Percentiles rank a stretch among this genome's conserved stretches.
phyloP scores from a whole-genome alignment of 2,113 vertebrate genomes.

The Rostratula benghalensis region DNA sequence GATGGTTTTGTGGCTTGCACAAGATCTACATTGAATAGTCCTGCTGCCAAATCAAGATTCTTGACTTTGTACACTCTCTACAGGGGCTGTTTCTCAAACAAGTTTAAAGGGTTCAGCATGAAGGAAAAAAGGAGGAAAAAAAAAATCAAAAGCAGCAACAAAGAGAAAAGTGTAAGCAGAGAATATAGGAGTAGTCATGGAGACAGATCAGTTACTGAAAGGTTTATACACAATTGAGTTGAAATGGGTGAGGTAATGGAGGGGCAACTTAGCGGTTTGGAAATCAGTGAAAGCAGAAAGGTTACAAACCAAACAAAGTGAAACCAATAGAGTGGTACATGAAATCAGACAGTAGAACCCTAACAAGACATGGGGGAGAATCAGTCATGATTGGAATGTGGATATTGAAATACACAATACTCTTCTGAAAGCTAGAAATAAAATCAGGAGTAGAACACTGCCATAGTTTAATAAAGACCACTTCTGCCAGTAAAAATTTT shows the following conservation, averaged over 20 bases:
- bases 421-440: not conserved
- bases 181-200: slow-evolving; percentile 3
- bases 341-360: not conserved
- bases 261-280: not conserved
- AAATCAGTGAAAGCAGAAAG: not conserved
- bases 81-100: not conserved
- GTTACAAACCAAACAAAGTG: slow-evolving; percentile 4
- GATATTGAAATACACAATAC: not conserved
- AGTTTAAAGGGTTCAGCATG: not conserved
- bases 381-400: not conserved
- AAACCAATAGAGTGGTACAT: not conserved
- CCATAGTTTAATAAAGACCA: not conserved
- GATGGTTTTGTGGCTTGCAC: slow-evolving; percentile 14
- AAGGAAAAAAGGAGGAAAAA: not conserved
- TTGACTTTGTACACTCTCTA: not conserved
- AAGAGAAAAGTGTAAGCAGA: not conserved
- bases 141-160: not conserved
- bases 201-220: not conserved
- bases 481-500: not conserved
- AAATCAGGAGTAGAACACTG: not conserved
- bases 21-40: slow-evolving; percentile 1
- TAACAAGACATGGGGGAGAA: not conserved
- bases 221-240: not conserved
- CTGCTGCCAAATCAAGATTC: slow-evolving; percentile 8
- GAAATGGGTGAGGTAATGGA: not conserved